Base-by-base conservation (phyloP, 1,140 invertebrate genomes). In the Globodera rostochiensis region DNA sequence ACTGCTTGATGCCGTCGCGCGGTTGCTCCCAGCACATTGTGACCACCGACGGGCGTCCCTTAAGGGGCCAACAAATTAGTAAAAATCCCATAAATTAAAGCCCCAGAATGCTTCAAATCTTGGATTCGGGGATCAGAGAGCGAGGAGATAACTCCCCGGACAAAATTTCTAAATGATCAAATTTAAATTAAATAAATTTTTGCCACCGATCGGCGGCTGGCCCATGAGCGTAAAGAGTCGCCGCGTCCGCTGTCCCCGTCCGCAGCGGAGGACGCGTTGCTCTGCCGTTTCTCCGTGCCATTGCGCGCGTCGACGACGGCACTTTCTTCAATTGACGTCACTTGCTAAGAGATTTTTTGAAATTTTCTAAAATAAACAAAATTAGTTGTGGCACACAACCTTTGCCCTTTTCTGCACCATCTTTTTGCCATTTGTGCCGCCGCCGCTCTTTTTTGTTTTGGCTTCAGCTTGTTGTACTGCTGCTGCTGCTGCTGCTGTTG, bases 171-270 rank as follows among this genome's bases (percentile, higher is more conserved):
- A 1, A 1, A n/a, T 1, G 66, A 67, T 67, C 21, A 67, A 67
- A n/a, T 67, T 25, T 1, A 67, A n/a, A 67, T 67, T 25, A 13
- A 71, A 71, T 8, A 45, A 71, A 71, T 73, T 73, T 11, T n/a
- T 15, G 13, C 19, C 47, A 49, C 50, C 71, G 71, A 19, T 73
- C 15, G 13, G 71, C 74, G 13, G 71, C 74, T 60, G 9, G 47
- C 46, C 49, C 67, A 66, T 45, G 80, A 81, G 19, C 80, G 82
- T 6, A 81, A 50, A 19, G 80, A 83, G 50, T 81, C 80, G 25
- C 80, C 80, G n/a, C 79, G 80, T 9, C 80, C 80, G 66, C 80
- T 81, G 53, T 81, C 80, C 1, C 80, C 15, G 53, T 82, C 80
- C 36, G 69, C 69, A 3, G 25, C 46, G n/a, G 69, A 66, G 6